phyloP scores from a whole-genome alignment of 2,888 invertebrate species.

The Cantharis rufa region DNA sequence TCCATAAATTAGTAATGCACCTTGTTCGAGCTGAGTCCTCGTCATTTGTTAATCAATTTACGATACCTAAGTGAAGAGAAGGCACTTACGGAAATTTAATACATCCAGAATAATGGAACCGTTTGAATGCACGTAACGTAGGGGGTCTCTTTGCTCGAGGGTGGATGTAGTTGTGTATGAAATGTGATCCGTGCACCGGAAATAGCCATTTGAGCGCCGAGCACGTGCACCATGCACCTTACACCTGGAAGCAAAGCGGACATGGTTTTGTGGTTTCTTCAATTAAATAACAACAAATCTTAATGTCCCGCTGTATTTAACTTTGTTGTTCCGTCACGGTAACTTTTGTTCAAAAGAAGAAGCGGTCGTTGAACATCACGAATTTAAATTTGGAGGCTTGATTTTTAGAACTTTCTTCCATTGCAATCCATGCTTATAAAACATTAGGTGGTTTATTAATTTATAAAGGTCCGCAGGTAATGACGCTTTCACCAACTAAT shows the following conservation, averaged over 20 bases:
- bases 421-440: background rate
- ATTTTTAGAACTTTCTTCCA: background rate
- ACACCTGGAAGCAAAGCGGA: conserved; percentile 28
- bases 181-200: conserved; percentile 30
- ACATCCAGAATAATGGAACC: conserved; percentile 20
- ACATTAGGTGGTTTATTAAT: too few relatives aligned
- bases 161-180: conserved; percentile 16
- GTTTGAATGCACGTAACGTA: conserved; percentile 19
- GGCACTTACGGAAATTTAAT: conserved; percentile 14
- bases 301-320: background rate
- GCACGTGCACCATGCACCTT: conserved; percentile 34
- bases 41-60: background rate
- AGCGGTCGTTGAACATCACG: background rate
- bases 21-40: background rate
- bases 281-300: conserved; percentile 3
- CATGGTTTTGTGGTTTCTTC: conserved; percentile 29
- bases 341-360: background rate
- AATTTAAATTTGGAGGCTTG: background rate
- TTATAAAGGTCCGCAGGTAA: too few relatives aligned
- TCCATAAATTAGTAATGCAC: background rate
- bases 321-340: background rate
- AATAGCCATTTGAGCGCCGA: conserved; percentile 32
- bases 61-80: background rate
- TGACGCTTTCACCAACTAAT: too few relatives aligned
- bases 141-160: conserved; percentile 18